Evolutionary conservation across 2,113 vertebrate genomes (phyloP), one percentile per base, ranked within the genome.

Genomic region (Xiphorhynchus elegans): DNA sequence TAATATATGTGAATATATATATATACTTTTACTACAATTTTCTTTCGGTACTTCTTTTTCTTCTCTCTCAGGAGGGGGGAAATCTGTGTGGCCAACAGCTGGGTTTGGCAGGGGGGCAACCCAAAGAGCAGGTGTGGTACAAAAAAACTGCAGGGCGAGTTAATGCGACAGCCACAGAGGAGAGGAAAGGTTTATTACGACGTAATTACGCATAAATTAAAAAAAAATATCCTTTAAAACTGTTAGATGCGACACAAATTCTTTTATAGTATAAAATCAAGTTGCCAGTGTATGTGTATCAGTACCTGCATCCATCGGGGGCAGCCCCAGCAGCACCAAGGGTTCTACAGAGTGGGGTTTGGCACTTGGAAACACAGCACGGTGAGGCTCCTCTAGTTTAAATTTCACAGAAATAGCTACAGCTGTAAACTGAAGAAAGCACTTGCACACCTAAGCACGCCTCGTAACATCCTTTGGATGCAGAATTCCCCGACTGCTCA

Each of bases 241-340:
- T 94, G 97, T 99, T 98, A 98, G 98, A 98, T 96, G 97, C 33
- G 98, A 97, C 98, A 98, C 98, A 98, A 98, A 98, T 98, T 97
- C 96, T 97, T 97, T 98, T 97, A 97, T 96, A 96, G 96, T 96
- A 97, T 97, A 98, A 98, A 98, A 98, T 98, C 97, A 98, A 98
- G 98, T 98, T 98, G 98, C 98, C 99, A 98, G 99, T 99, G 98
- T 99, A 98, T 99, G 98, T 98, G 97, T 97, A 98, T 97, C 98
- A 98, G 98, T 99, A 98, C 98, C 10, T 53, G 39, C 40, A 42
- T 31, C 56, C 58, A 17, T 55, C 1, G 1, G 52, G 64, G 10
- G 26, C 42, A 53, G 90, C 84, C 66, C 83, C 75, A 87, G 89
- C 77, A 95, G 91, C 90, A 80, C 90, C 90, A 7, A 52, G 39